Conservation (phyloP, 2,113 vertebrate species). For the Grammomys dolichurus region DNA sequence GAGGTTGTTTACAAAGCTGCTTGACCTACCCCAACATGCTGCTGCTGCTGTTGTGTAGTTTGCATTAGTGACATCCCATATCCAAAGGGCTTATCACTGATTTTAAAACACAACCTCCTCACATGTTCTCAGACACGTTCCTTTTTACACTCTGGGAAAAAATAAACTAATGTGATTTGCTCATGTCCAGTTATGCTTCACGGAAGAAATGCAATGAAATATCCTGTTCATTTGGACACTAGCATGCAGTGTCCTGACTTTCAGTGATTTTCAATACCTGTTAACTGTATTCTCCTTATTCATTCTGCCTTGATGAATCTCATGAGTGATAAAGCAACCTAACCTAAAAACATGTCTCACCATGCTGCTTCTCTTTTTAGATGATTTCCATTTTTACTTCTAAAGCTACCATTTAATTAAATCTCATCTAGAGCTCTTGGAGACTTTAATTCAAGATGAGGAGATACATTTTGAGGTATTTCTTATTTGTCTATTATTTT, state of each 20-base stretch:
- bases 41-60: neutral
- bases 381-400: neutral
- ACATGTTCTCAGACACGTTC: neutral
- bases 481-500: neutral
- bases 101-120: neutral
- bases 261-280: neutral
- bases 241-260: neutral
- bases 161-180: neutral
- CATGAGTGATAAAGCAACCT: neutral
- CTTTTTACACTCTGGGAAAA: neutral
- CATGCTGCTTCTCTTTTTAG: neutral
- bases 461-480: neutral
- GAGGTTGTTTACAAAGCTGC: neutral
- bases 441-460: neutral
- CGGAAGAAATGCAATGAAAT: conserved; percentile 36
- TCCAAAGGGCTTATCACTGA: neutral
- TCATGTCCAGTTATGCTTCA: neutral
- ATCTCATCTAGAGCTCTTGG: neutral
- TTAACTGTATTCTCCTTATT: neutral
- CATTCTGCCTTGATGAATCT: neutral
- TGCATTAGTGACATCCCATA: neutral
- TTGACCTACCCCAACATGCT: neutral
- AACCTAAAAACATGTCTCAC: neutral
- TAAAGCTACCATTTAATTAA: neutral
- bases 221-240: conserved; percentile 12